A percentile compares a stretch with the other conserved stretches of the same genome.
Evolutionary conservation across 2,888 invertebrate genomes (phyloP).

Genomic region (Orchesellides sinensis): DNA sequence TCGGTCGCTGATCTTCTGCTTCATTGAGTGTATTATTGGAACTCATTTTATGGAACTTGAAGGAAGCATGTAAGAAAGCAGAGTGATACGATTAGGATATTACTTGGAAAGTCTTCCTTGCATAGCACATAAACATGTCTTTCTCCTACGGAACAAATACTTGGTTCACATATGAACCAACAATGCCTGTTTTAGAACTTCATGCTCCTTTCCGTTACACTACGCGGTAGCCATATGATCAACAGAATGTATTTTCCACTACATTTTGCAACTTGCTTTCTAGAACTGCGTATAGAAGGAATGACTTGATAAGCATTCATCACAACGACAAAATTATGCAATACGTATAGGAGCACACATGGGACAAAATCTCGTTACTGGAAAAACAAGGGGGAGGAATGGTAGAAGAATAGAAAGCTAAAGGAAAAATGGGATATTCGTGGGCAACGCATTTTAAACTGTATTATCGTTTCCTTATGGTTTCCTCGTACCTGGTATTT

Average conservation of each 20-base stretch:
- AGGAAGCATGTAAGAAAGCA: constrained; percentile 5
- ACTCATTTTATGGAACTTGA: neutral
- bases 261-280: neutral
- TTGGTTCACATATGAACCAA: too few species aligned
- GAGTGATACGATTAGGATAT: constrained; percentile 10
- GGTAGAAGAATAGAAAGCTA: neutral
- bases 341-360: neutral
- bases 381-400: neutral
- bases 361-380: neutral
- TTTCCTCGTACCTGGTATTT: too few species aligned
- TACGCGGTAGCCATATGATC: too few species aligned
- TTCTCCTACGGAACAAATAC: neutral
- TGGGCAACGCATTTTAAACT: too few species aligned
- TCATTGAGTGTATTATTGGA: constrained; percentile 22
- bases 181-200: too few species aligned
- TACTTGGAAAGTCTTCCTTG: constrained; percentile 2
- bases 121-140: constrained; percentile 18
- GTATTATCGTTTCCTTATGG: too few species aligned
- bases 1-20: constrained; percentile 20
- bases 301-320: constrained; percentile 11
- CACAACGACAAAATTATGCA: constrained; percentile 23
- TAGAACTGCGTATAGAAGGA: neutral
- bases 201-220: too few species aligned
- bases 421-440: too few species aligned
- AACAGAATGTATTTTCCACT: neutral